Evolutionary conservation across 2,888 invertebrate species (phyloP).

Genomic region (Drosophila neonasuta): DNA sequence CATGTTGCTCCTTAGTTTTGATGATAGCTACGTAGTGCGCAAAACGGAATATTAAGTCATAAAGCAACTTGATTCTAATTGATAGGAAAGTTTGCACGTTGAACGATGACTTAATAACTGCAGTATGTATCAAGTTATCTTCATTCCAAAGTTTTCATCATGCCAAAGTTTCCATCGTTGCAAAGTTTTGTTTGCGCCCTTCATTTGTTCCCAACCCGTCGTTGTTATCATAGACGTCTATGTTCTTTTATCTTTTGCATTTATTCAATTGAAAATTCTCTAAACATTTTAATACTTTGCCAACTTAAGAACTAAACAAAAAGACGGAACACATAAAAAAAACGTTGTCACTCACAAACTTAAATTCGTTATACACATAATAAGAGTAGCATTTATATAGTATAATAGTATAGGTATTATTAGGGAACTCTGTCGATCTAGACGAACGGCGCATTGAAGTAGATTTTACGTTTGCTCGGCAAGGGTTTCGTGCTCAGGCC

Average conservation of each 20-base stretch:
- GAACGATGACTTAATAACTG: no score
- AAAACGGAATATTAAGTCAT: no score
- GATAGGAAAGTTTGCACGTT: no score
- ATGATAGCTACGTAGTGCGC: no score
- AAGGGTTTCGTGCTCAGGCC: slow-evolving; percentile 80
- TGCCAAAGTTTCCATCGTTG: no score
- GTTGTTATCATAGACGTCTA: not conserved
- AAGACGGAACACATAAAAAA: slow-evolving; percentile 48
- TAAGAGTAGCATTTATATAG: slow-evolving; percentile 1
- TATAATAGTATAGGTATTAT: slow-evolving; percentile 14
- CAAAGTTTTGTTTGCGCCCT: not conserved
- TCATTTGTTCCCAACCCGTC: not conserved
- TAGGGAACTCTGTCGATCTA: slow-evolving; percentile 49
- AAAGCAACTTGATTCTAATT: no score
- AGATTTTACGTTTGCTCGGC: slow-evolving; percentile 81
- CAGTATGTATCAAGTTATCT: no score
- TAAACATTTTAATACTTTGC: slow-evolving; percentile 62
- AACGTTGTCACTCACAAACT: slow-evolving; percentile 36
- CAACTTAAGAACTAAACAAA: slow-evolving; percentile 58
- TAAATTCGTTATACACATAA: slow-evolving; percentile 53
- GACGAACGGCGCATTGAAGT: slow-evolving; percentile 82
- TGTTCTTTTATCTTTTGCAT: slow-evolving; percentile 19
- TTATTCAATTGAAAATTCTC: slow-evolving; percentile 59
- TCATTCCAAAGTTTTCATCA: no score
- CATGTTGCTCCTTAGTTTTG: no score